phyloP scores from a whole-genome alignment of 2,888 invertebrate species.

The Orthonychiurus folsomi region DNA sequence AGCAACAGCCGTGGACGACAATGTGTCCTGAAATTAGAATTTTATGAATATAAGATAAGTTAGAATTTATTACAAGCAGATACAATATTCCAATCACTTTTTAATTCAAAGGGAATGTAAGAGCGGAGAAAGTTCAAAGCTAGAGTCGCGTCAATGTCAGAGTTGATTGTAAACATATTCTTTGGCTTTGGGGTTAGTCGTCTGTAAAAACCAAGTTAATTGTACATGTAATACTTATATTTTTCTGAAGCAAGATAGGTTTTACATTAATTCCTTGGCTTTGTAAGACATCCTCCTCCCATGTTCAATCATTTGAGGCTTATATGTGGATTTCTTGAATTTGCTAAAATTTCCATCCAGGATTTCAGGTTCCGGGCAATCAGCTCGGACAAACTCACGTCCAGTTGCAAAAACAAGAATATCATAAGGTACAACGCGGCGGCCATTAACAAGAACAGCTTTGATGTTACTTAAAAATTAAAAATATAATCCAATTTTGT shows the following conservation, averaged over 20 bases:
- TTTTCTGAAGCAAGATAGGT: background rate
- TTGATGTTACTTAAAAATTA: slow-evolving; percentile 49
- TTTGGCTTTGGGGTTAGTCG: slow-evolving; percentile 45
- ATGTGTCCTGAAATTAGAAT: slow-evolving; percentile 13
- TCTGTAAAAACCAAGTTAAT: slow-evolving; percentile 14
- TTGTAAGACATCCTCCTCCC: background rate
- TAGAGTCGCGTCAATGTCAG: slow-evolving; percentile 48
- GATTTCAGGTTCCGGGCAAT: slow-evolving; percentile 34
- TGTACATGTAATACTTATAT: background rate
- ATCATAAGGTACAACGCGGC: slow-evolving; percentile 36
- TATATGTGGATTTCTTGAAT: slow-evolving; percentile 17
- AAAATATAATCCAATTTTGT: background rate
- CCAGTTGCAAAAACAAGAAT: slow-evolving; percentile 33
- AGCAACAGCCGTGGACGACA: slow-evolving; percentile 59
- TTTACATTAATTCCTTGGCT: no score
- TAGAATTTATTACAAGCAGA: slow-evolving; percentile 4
- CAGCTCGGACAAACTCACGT: slow-evolving; percentile 33
- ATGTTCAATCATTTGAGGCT: background rate
- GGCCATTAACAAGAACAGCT: slow-evolving; percentile 49
- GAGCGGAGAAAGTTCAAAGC: slow-evolving; percentile 41
- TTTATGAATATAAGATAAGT: background rate
- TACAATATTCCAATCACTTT: slow-evolving; percentile 15
- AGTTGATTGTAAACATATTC: slow-evolving; percentile 57
- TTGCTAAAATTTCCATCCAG: slow-evolving; percentile 31
- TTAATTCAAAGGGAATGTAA: slow-evolving; percentile 23